Conservation (phyloP, 1,140 invertebrate species). For the Atta cephalotes region DNA sequence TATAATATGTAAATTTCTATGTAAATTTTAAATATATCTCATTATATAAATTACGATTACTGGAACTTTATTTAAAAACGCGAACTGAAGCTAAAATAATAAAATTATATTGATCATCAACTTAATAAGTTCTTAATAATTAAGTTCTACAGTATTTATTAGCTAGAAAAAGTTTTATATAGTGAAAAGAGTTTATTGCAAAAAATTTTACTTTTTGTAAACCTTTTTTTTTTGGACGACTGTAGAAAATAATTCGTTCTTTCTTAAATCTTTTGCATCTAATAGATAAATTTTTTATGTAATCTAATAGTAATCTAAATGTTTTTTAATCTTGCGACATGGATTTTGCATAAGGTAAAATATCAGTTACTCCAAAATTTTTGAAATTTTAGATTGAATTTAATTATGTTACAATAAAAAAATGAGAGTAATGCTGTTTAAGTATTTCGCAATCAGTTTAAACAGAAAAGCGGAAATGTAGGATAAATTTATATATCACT, state of each 20-base stretch:
- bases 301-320: no score
- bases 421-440: neutral
- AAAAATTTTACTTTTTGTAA: no score
- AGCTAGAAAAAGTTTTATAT: no score
- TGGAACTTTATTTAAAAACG: no score
- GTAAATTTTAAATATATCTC: no score
- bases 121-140: no score
- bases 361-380: neutral
- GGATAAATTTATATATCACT: neutral
- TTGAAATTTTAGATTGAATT: neutral
- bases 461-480: neutral
- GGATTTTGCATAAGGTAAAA: neutral
- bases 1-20: no score
- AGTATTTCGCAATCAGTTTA: neutral
- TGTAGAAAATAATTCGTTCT: neutral
- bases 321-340: neutral
- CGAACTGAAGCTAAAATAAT: no score
- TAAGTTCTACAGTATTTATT: no score
- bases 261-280: neutral
- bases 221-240: neutral
- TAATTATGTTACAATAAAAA: neutral
- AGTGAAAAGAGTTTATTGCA: no score
- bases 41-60: no score
- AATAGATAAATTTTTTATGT: neutral
- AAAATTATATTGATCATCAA: no score